Conservation (phyloP, 2,888 invertebrate species). For the Altica lythri region DNA sequence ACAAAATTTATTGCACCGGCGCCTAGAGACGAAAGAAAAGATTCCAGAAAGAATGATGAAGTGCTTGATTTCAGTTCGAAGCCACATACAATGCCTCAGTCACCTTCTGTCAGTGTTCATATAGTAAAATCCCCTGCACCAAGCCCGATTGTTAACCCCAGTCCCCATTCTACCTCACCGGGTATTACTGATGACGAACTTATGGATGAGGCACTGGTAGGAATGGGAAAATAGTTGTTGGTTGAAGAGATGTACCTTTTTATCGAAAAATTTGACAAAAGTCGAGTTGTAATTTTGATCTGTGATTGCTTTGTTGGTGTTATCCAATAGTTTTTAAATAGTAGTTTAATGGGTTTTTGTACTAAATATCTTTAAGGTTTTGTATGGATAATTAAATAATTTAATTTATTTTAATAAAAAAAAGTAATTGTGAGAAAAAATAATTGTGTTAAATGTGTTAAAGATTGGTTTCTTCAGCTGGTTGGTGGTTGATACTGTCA, state of each 20-base stretch:
- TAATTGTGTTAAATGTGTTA: no score
- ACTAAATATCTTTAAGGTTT: no score
- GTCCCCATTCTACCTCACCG: constrained; percentile 74
- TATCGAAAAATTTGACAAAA: background rate
- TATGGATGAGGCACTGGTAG: constrained; percentile 85
- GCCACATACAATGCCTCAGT: constrained; percentile 57
- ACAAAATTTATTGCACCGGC: constrained; percentile 57
- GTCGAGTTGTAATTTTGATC: background rate
- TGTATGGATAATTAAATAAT: no score
- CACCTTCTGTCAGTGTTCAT: constrained; percentile 74
- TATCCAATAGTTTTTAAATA: no score
- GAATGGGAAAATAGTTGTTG: constrained; percentile 67
- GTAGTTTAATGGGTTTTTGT: no score
- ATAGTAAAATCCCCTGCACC: constrained; percentile 79
- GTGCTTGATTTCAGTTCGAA: constrained; percentile 57
- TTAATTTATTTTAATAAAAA: no score
- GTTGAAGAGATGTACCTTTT: background rate
- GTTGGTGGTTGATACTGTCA: no score
- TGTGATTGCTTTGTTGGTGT: no score
- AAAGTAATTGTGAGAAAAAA: no score
- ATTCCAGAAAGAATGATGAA: constrained; percentile 59
- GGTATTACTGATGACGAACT: constrained; percentile 88
- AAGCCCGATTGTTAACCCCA: constrained; percentile 69
- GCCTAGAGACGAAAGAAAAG: constrained; percentile 45
- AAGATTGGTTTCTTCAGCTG: no score